Conservation (phyloP, 2,797 vertebrate genomes). For the Scolopax bukidnonensis region DNA sequence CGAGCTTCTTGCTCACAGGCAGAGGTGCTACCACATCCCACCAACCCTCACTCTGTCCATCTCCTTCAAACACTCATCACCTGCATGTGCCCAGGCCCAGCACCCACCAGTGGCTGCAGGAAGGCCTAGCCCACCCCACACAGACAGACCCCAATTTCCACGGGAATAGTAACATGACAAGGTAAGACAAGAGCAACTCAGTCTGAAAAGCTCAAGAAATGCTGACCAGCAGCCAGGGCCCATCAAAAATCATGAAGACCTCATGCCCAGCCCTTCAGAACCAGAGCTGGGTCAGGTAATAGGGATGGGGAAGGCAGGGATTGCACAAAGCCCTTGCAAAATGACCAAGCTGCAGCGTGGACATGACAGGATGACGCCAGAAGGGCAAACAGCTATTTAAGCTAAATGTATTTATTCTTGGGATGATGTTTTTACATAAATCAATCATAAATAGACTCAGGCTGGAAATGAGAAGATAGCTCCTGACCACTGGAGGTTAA, state of each 20-base stretch:
- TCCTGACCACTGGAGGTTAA: neutral
- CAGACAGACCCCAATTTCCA: neutral
- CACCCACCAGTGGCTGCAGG: neutral
- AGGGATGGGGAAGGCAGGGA: neutral
- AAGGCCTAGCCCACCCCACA: neutral
- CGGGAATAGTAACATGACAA: neutral
- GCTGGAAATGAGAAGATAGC: neutral
- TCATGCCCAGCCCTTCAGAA: neutral
- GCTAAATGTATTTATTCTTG: conserved; percentile 34
- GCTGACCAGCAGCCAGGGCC: neutral
- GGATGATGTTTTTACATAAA: neutral
- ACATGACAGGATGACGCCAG: neutral
- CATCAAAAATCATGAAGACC: neutral
- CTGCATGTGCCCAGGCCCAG: accelerated
- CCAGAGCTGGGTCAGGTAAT: neutral
- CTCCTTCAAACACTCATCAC: neutral
- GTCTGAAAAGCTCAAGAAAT: neutral
- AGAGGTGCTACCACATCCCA: accelerated
- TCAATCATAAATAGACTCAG: neutral
- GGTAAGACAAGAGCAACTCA: neutral
- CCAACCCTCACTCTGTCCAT: neutral
- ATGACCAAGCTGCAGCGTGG: neutral
- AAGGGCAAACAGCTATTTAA: conserved; percentile 26
- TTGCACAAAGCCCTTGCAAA: neutral
- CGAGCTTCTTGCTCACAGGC: accelerated